Base-by-base conservation (phyloP, 2,888 invertebrate genomes). In the Cremastobaeus sp. region DNA sequence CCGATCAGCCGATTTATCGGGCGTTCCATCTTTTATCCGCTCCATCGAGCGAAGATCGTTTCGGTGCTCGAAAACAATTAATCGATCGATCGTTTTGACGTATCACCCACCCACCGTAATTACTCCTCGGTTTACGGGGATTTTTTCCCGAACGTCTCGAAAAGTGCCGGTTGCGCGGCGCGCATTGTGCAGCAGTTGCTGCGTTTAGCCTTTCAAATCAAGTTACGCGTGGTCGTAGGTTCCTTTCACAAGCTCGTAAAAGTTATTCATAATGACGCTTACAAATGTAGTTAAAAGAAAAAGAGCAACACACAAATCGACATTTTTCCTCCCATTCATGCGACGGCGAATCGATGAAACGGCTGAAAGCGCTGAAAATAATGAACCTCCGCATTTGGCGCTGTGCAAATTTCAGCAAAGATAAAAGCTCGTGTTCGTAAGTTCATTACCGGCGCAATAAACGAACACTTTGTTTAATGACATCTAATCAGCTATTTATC, bases 191-290 rank as follows among this genome's bases (percentile, higher is more conserved):
- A 15, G 41, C 55, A 12, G 34, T 50, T 64, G 43, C 18, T 73
- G 57, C 68, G 73, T 68, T 66, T 57, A 57, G 68, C 64, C 69
- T 74, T 74, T 74, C 74, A 35, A 74, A 74, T 69, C 69, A 18
- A 32, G 69, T 69, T 69, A 74, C 74, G 69, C 74, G 60, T 74
- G 69, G 64, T 64, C 47, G 64, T 43, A 43, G 54, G 57, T 47
- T 68, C 69, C 74, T 74, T 69, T 74, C 74, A 74, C 69, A 69
- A 74, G 69, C 74, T 74, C 65, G 69, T 74, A 69, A 74, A 69
- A 54, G 74, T 74, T 74, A 69, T 69, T 69, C 69, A 64, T 69
- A n/a, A n/a, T n/a, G n/a, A n/a, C n/a, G n/a, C n/a, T n/a, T n/a
- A n/a, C n/a, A n/a, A n/a, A n/a, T n/a, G n/a, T n/a, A n/a, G n/a